Base-by-base conservation (phyloP, 2,113 vertebrate species). In the Lamprotornis superbus region DNA sequence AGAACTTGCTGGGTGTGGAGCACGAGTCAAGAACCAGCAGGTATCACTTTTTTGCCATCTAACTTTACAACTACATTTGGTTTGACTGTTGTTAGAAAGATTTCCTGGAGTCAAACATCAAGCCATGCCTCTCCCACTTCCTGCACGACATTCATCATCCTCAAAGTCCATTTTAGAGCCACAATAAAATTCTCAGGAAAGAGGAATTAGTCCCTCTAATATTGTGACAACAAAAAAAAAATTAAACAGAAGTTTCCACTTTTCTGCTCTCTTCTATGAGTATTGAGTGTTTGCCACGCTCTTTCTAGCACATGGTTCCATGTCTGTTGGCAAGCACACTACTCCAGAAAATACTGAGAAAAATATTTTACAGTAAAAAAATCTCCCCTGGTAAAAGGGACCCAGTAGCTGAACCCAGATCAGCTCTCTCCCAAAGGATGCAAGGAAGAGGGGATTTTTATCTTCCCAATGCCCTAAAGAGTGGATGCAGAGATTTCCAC, bases 401-500 rank as follows among this genome's bases (percentile, higher is more conserved):
- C 10, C 24, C 10, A 30, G 25, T 47, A 47, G 63, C 10, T 0
- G 2, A 79, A 55, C 11, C 47, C 40, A 68, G 37, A 27, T 57
- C n/a, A 35, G 40, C 24, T 73, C 8, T 35, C 46, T 64, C 37
- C 37, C 55, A 64, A 33, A 52, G 12, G 19, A 70, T 47, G 35
- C 27, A 61, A 0, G 0, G 33, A 88, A 76, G 11, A 61, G 67
- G 27, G 69, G 35, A 94, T 47, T 52, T 67, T 37, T 17, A 49
- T 44, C 42, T 79, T 87, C 35, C 11, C 46, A 44, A 6, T 4
- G 25, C 15, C 28, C 61, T 53, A 11, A 75, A 60, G 53, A 60
- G 7, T 0, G 0, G 40, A 44, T 11, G 9, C 37, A 76, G 63
- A 69, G 9, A 70, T 22, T 70, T 88, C 55, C 0, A 0, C 68